Base-by-base conservation (phyloP, 2,113 vertebrate genomes). In the Bostrychus sinensis region DNA sequence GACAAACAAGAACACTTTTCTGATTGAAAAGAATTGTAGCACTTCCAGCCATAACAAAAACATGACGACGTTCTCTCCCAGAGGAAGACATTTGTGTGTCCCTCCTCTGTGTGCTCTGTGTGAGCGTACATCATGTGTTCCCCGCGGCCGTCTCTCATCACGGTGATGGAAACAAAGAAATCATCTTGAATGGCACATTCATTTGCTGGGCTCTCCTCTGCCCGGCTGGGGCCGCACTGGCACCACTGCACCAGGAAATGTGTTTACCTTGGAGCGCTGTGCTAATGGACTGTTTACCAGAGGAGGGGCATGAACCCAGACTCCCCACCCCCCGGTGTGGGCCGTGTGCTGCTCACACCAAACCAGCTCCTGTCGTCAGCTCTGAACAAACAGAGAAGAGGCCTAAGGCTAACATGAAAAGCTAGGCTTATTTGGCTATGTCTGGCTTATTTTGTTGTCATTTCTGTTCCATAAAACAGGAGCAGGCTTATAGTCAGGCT, bases 111-210 rank as follows among this genome's bases (percentile, higher is more conserved):
- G 78, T 79, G 80, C 62, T 76, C 80, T 88, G 87, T 89, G 89
- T 88, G 89, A 81, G 86, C 69, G 84, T 90, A 89, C 89, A 90
- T 90, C 89, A 90, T 90, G 86, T 89, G 87, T 89, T 88, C 87
- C 89, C 89, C 51, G 81, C 84, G 81, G 89, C 87, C 84, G 89
- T 88, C 89, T 90, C 86, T 88, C 87, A 90, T 89, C 89, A 87
- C 85, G 87, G 87, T 89, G 87, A 90, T 90, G 86, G 89, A 88
- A 90, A 90, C 87, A 90, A 90, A 90, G 89, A 90, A 90, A 89
- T 90, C 89, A 90, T 87, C 87, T 86, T 89, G 89, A 90, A 90
- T 90, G 89, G 89, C 89, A 89, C 89, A 90, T 90, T 90, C 87
- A 90, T 90, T 90, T 90, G 86, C 89, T 88, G 80, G 80, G 53